phyloP scores from a whole-genome alignment of 2,888 invertebrate genomes.

The Metacarcinus magister region DNA sequence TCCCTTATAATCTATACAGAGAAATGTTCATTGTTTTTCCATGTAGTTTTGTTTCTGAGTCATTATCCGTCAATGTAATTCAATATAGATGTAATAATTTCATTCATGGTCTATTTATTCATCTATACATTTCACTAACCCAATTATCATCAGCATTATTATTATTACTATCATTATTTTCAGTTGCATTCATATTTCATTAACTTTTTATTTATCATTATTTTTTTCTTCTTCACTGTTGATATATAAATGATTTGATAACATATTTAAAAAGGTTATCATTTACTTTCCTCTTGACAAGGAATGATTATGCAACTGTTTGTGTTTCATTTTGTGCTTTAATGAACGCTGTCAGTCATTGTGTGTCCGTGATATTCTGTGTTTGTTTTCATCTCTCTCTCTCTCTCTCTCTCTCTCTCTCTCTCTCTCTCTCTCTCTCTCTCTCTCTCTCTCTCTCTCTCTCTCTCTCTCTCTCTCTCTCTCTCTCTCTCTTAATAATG shows the following conservation, averaged over 20 bases:
- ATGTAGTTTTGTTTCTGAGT: background rate
- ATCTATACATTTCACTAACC: background rate
- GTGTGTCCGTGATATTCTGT: background rate
- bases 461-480: constrained; percentile 54
- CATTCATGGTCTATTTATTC: background rate
- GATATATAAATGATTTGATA: too few species aligned
- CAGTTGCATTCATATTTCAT: background rate
- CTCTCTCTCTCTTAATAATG: constrained; percentile 50
- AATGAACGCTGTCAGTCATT: background rate
- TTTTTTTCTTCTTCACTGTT: background rate
- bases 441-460: constrained; percentile 59
- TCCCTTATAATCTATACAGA: background rate
- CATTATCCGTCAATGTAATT: background rate
- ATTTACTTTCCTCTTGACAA: background rate
- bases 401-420: background rate
- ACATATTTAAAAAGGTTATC: background rate
- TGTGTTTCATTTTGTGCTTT: background rate
- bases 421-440: constrained; percentile 26
- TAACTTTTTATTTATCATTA: background rate
- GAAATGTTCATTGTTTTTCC: background rate
- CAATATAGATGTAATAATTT: background rate
- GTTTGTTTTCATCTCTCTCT: background rate
- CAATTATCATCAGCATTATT: background rate
- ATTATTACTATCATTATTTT: background rate
- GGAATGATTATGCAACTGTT: background rate